These are phyloP conservation scores for Cyanoliseus patagonus DNA, from an alignment of 2,113 vertebrate species.

Conservation along the genomic window DNA sequence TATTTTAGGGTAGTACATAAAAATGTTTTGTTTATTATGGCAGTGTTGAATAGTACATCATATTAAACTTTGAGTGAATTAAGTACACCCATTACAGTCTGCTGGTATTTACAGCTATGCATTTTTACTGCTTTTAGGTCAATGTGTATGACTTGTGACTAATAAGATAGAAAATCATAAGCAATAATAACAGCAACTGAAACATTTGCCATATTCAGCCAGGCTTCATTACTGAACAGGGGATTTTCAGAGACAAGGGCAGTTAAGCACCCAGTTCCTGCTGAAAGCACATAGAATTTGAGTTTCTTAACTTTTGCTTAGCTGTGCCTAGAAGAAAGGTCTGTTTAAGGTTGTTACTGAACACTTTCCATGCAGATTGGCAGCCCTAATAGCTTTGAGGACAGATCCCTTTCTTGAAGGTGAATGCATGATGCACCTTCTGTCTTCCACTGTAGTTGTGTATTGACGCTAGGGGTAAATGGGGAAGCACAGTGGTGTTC, in stretches of 20 bases:
- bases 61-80: not conserved
- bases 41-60: not conserved
- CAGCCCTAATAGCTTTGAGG: not conserved
- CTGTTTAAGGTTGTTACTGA: not conserved
- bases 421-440: not conserved
- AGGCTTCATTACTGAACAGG: not conserved
- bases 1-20: not conserved
- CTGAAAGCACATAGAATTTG: not conserved
- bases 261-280: not conserved
- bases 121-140: not conserved
- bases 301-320: not conserved
- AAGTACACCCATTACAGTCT: not conserved
- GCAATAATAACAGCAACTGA: not conserved
- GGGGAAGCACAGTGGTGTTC: not conserved
- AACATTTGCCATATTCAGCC: not conserved
- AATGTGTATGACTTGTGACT: not conserved
- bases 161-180: not conserved
- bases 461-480: not conserved
- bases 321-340: not conserved
- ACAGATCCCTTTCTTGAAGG: not conserved
- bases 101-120: not conserved
- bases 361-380: rapidly evolving
- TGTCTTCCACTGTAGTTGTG: not conserved
- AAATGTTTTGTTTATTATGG: not conserved
- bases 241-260: not conserved